A percentile compares a stretch with the other conserved stretches of the same genome.
Conservation (phyloP, 2,888 invertebrate genomes). For the Rhamphomyia laevipes region DNA sequence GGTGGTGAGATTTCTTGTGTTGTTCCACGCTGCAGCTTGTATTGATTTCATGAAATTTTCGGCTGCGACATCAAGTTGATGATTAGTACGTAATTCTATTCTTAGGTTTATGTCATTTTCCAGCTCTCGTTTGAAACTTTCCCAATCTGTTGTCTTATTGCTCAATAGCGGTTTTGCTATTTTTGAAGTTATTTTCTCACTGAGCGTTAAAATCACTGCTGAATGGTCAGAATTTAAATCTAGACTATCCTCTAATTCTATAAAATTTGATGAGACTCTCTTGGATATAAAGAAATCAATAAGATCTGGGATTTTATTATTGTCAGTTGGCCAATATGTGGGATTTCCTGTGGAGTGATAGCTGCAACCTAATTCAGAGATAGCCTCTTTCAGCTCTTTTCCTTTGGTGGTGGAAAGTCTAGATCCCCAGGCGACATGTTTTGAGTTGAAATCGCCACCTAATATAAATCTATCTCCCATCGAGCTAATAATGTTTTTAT, state of each 20-base stretch:
- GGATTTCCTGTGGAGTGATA: background rate
- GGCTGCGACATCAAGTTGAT: background rate
- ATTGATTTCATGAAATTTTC: background rate
- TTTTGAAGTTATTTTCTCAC: background rate
- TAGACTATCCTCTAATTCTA: background rate
- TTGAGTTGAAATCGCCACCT: background rate
- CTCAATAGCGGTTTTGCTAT: background rate
- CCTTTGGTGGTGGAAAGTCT: background rate
- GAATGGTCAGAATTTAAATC: constrained; percentile 4
- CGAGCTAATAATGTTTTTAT: no score
- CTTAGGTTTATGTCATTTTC: background rate
- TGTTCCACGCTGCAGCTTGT: background rate
- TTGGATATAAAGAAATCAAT: constrained; percentile 2
- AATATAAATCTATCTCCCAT: no score
- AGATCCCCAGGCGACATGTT: background rate
- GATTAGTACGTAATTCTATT: background rate
- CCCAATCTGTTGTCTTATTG: background rate
- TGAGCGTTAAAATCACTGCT: background rate
- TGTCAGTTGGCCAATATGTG: constrained; percentile 2
- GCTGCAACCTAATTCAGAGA: background rate
- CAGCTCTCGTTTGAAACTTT: background rate
- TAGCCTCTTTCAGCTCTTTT: background rate
- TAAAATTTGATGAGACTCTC: background rate
- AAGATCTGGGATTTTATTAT: background rate
- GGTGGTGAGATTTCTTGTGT: background rate